Base-by-base conservation (phyloP, 1,140 invertebrate genomes). In the Spodoptera frugiperda region DNA sequence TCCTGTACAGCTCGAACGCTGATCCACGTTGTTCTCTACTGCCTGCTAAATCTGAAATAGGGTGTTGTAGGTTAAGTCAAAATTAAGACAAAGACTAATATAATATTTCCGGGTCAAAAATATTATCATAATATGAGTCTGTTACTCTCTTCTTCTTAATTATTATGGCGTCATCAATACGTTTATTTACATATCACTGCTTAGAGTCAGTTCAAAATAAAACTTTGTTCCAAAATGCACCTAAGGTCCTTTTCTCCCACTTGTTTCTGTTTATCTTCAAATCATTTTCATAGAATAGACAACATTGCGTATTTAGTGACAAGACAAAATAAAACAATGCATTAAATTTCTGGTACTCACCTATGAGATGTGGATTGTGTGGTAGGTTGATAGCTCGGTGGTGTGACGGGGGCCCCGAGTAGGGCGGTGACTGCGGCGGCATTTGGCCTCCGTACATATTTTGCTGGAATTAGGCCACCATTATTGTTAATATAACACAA, bases 1-100 rank as follows among this genome's bases (percentile, higher is more conserved):
- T 99, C 83, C 97, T 96, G 90, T 99, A 99, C 44, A 99, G 94
- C 88, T 99, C 98, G 91, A 99, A 99, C 10, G 98, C 98, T 82
- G 98, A 98, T n/a, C 98, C 98, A 57, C 98, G 95, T 88, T 98
- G 97, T 89, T 98, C 98, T 81, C 97, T 96, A 85, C 97, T 97
- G 12, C 97, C 97, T 6, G 97, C 96, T 82, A 98, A 93, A 92
- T 98, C 97, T 94, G 83, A 0, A 67, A 67, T 14, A 77, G 48
- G 10, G 14, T 17, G 1, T 25, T 48, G 25, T 4, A 25, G 25
- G 5, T 19, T 17, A n/a, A 9, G 15, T n/a, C n/a, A 9, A 63
- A 11, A n/a, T n/a, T n/a, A n/a, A n/a, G n/a, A n/a, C n/a, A n/a
- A n/a, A n/a, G n/a, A n/a, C n/a, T n/a, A n/a, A n/a, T n/a, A n/a